Base-by-base conservation (phyloP, 2,113 vertebrate species). In the Pipra filicauda region DNA sequence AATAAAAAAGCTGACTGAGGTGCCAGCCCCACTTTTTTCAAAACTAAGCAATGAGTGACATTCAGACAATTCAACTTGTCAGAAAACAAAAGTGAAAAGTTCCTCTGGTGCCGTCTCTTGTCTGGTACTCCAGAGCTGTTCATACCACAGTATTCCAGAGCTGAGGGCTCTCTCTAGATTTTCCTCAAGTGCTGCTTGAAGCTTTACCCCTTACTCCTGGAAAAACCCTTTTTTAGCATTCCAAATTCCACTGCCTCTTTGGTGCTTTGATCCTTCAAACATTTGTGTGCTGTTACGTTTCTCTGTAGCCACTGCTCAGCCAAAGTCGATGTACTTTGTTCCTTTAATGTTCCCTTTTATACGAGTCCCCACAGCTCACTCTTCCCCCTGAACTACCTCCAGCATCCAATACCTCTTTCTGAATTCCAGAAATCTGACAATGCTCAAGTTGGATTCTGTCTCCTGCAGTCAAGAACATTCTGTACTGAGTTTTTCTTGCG, bases 391-490 rank as follows among this genome's bases (percentile, higher is more conserved):
- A 94, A 58, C 35, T 23, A 75, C 51, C 72, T 79, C 54, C 82
- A 95, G 55, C 55, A 18, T 31, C 15, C 73, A 69, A 33, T 51
- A 52, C 52, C 41, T 69, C 31, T 67, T 39, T n/a, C 89, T 43
- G 82, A 82, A 82, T 82, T 96, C 93, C 94, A 87, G 65, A 61
- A 86, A 85, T 28, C 79, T 85, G 88, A 91, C 93, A 73, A 5
- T 8, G 17, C 52, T 88, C 4, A 0, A 49, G 62, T 67, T 54
- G 83, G 59, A 91, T 91, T 55, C 87, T 10, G 24, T 24, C 51
- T 64, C 81, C 93, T 57, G 58, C 73, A 62, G 23, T 54, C 91
- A 88, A 66, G 85, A 95, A 96, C 96, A 88, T 86, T 79, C 91
- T 83, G 85, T 94, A 51, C 92, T 1, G n/a, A 67, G 59, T 78